Evolutionary conservation across 2,888 invertebrate species (phyloP).

Genomic region (Tuta absoluta): DNA sequence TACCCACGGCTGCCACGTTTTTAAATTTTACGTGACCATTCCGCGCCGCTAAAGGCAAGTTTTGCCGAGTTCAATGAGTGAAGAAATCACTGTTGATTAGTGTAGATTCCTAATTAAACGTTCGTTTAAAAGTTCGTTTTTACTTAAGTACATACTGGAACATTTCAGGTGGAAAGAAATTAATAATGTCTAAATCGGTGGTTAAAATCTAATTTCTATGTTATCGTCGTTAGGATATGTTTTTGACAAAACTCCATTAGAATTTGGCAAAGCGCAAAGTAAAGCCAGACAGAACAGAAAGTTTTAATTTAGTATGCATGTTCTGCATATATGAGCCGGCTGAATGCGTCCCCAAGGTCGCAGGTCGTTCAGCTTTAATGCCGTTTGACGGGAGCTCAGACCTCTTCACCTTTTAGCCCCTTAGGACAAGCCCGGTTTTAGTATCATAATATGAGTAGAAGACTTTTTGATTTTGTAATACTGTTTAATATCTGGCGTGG

Average conservation of each 20-base stretch:
- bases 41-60: too few relatives aligned
- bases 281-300: slow-evolving; percentile 1
- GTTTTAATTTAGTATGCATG: slow-evolving; percentile 22
- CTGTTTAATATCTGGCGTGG: too few relatives aligned
- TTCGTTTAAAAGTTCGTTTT: too few relatives aligned
- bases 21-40: too few relatives aligned
- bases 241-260: not conserved
- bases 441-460: not conserved
- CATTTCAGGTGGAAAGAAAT: too few relatives aligned
- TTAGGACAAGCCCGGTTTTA: not conserved
- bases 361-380: slow-evolving; percentile 12
- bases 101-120: too few relatives aligned
- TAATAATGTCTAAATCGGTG: too few relatives aligned
- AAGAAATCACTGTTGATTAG: not conserved
- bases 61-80: too few relatives aligned
- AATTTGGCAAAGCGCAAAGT: not conserved
- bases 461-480: not conserved
- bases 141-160: too few relatives aligned
- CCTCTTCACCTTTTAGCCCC: slow-evolving; percentile 4
- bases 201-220: too few relatives aligned
- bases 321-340: not conserved
- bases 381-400: slow-evolving; percentile 3
- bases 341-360: slow-evolving; percentile 9
- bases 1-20: too few relatives aligned
- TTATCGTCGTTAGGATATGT: too few relatives aligned